phyloP scores from a whole-genome alignment of 2,888 invertebrate genomes.

The Gisinianus flammeolus region DNA sequence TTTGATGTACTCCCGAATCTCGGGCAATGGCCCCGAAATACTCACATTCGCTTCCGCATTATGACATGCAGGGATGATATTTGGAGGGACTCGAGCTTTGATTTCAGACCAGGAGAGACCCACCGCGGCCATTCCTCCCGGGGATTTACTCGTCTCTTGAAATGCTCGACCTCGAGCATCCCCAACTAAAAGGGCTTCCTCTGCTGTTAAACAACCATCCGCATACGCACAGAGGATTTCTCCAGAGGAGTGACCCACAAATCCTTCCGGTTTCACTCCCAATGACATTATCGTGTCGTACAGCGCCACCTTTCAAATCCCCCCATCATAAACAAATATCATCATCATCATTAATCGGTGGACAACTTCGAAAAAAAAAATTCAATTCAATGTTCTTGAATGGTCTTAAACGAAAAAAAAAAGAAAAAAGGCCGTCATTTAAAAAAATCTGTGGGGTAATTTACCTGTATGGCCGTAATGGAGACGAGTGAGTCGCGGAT shows the following conservation, averaged over 20 bases:
- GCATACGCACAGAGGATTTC: conserved; percentile 95
- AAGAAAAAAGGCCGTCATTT: not conserved
- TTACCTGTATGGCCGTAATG: conserved; percentile 60
- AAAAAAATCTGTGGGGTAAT: not conserved
- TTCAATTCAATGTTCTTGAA: no score
- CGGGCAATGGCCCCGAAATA: conserved; percentile 81
- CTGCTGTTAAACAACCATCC: conserved; percentile 90
- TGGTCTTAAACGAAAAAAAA: not conserved
- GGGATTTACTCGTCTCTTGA: conserved; percentile 59
- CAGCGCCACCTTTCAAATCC: conserved; percentile 76
- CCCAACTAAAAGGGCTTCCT: conserved; percentile 84
- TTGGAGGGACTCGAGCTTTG: conserved; percentile 74
- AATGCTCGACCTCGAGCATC: conserved; percentile 61
- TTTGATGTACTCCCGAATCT: conserved; percentile 73
- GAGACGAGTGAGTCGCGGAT: conserved; percentile 88
- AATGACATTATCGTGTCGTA: conserved; percentile 80
- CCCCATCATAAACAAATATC: no score
- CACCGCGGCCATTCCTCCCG: conserved; percentile 64
- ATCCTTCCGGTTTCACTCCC: conserved; percentile 86
- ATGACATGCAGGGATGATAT: conserved; percentile 87
- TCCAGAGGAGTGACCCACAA: conserved; percentile 94
- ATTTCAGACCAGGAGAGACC: conserved; percentile 68
- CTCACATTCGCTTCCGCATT: conserved; percentile 93
- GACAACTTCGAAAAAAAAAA: not conserved
- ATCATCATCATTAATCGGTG: not conserved